A percentile compares a stretch with the other conserved stretches of the same genome.
Evolutionary conservation across 2,113 vertebrate genomes (phyloP).

Genomic region (Spea multiplicata): DNA sequence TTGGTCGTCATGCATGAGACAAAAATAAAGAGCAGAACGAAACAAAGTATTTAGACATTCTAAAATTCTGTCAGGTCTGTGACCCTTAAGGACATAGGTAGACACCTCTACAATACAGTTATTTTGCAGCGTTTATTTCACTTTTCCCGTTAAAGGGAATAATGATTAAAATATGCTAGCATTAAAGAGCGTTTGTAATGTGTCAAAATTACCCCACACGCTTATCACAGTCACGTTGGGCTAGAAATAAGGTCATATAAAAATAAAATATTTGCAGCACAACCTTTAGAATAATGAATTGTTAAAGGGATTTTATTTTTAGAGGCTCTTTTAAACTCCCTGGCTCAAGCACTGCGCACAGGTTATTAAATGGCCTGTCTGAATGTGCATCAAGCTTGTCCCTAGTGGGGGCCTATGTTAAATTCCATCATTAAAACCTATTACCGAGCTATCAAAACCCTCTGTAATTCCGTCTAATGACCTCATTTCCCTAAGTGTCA

Average conservation of each 20-base stretch:
- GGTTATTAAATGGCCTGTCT: constrained; percentile 74
- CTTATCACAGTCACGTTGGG: neutral
- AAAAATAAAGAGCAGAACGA: too few species aligned
- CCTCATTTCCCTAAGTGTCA: constrained; percentile 81
- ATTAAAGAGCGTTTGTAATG: too few species aligned
- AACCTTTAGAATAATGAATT: constrained; percentile 59
- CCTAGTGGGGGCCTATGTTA: constrained; percentile 73
- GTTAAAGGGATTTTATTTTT: constrained; percentile 65
- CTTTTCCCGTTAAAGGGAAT: too few species aligned
- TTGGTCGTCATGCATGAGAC: too few species aligned
- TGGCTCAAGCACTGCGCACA: constrained; percentile 59
- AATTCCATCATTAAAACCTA: constrained; percentile 78
- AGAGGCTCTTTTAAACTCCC: constrained; percentile 59
- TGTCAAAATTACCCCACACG: too few species aligned
- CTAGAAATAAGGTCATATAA: constrained; percentile 54
- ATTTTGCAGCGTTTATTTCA: too few species aligned
- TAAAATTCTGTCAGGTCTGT: too few species aligned
- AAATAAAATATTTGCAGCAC: constrained; percentile 42
- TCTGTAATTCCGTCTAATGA: constrained; percentile 74
- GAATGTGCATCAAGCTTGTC: constrained; percentile 71
- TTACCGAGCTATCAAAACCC: constrained; percentile 79
- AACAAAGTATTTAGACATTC: too few species aligned
- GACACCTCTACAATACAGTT: too few species aligned
- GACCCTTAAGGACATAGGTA: too few species aligned
- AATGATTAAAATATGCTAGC: too few species aligned